Percentiles rank a stretch among this genome's conserved stretches.
Conservation (phyloP, 2,888 invertebrate species). For the Cataglyphis livida region DNA sequence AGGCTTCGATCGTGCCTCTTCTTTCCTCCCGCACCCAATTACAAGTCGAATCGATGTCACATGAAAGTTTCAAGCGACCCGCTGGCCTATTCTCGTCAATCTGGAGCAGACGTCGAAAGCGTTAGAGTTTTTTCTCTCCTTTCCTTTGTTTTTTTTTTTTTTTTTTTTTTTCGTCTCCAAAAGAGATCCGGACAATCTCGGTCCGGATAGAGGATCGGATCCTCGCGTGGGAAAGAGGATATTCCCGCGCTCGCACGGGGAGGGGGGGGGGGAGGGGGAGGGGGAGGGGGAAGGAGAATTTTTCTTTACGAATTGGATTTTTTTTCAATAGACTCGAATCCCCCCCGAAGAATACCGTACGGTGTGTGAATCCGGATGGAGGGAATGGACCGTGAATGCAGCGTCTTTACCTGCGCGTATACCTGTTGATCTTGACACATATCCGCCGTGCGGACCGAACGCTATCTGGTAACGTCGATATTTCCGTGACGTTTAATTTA, state of each 20-base stretch:
- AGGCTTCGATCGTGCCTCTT: constrained; percentile 67
- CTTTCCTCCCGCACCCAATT: constrained; percentile 59
- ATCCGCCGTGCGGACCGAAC: neutral
- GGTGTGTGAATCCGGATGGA: neutral
- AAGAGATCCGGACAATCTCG: neutral
- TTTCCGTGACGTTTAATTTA: constrained; percentile 5
- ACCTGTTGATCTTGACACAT: constrained; percentile 33
- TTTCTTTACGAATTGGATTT: neutral
- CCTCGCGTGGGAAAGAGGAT: neutral
- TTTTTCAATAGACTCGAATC: constrained; percentile 1
- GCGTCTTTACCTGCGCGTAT: constrained; percentile 16
- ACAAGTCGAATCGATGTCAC: constrained; percentile 72
- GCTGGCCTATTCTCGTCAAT: constrained; percentile 61
- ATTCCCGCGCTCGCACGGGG: neutral
- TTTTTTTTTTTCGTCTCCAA: neutral
- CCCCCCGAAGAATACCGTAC: neutral
- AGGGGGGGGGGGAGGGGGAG: neutral
- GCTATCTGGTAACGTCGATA: neutral
- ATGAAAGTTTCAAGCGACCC: constrained; percentile 76
- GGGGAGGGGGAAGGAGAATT: neutral
- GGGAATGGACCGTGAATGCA: constrained; percentile 9
- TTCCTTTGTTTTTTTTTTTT: too few relatives aligned
- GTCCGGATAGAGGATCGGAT: neutral
- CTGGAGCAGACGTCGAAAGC: constrained; percentile 25
- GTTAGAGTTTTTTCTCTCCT: neutral